phyloP scores from a whole-genome alignment of 2,888 invertebrate genomes.

The Dasypolia templi region DNA sequence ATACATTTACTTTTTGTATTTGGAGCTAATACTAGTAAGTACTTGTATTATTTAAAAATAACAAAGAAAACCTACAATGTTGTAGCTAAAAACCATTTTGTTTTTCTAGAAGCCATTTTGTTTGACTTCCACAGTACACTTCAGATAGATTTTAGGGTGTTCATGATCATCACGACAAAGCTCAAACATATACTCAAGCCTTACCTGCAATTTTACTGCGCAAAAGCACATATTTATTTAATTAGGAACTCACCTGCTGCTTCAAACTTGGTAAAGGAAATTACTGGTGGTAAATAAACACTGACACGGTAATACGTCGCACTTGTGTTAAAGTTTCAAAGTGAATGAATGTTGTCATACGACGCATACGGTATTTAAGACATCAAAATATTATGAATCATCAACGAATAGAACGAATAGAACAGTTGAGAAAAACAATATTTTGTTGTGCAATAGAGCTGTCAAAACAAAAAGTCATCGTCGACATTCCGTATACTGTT shows the following conservation, averaged over 20 bases:
- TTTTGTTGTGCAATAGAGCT: constrained; percentile 77
- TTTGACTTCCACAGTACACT: constrained; percentile 26
- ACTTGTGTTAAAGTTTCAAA: constrained; percentile 58
- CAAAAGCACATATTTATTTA: constrained; percentile 22
- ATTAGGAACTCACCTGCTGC: constrained; percentile 39
- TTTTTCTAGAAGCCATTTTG: constrained; percentile 56
- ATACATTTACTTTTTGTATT: background rate
- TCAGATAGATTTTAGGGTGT: background rate
- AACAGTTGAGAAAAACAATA: constrained; percentile 75
- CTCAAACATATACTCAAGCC: background rate
- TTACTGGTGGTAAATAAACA: constrained; percentile 36
- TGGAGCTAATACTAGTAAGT: background rate
- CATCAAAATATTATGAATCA: constrained; percentile 78
- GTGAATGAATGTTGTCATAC: constrained; percentile 72
- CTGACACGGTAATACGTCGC: constrained; percentile 55
- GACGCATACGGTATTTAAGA: constrained; percentile 66
- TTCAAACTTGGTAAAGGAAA: constrained; percentile 10
- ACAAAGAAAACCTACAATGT: constrained; percentile 4
- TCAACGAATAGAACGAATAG: no score
- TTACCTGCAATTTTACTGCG: constrained; percentile 4
- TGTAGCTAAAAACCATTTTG: constrained; percentile 39
- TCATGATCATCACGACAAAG: constrained; percentile 1
- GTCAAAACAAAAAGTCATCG: constrained; percentile 74
- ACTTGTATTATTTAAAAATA: background rate
- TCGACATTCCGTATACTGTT: background rate